Evolutionary conservation across 2,113 vertebrate genomes (phyloP), one percentile per base, ranked within the genome.

Genomic region (Sphyrna mokarran): DNA sequence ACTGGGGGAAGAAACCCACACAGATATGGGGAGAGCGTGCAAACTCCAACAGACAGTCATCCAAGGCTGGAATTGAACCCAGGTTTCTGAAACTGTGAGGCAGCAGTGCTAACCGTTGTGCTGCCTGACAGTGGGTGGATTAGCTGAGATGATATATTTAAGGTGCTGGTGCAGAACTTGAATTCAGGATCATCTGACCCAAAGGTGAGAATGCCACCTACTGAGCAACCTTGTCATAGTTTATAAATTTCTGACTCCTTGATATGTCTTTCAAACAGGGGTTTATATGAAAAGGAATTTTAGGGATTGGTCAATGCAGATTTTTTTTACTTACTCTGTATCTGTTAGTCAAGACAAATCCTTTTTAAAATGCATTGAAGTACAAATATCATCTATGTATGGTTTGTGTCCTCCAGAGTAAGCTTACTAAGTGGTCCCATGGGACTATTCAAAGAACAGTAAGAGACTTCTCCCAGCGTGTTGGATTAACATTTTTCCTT

Each of bases 401-500:
- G 43, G 0, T 91, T 91, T 91, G 58, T 91, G 33, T n/a, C 58
- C 63, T 63, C 89, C 14, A 63, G 58, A 20, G 16, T n/a, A 63
- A 91, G 29, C 5, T 66, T 91, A 16, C 48, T 66, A 20, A 91
- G n/a, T 16, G 14, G 33, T 91, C 33, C 6, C 14, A 20, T 66
- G 61, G 89, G 16, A 91, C 29, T 91, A 37, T 63, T 61, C 11
- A 14, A 91, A 61, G 89, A 91, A n/a, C 4, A 63, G 33, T 4
- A 91, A 63, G 58, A 14, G 29, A 63, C 11, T 63, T 90, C 33
- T n/a, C 14, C 13, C 14, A 91, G 33, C 7, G 63, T n/a, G 8
- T 29, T 91, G 89, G 70, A 29, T n/a, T 58, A 91, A 91, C 89
- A 37, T 80, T 18, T 80, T 80, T 80, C n/a, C 58, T n/a, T 91